phyloP scores from a whole-genome alignment of 2,113 vertebrate species.

The Brachyhypopomus occidentalis region DNA sequence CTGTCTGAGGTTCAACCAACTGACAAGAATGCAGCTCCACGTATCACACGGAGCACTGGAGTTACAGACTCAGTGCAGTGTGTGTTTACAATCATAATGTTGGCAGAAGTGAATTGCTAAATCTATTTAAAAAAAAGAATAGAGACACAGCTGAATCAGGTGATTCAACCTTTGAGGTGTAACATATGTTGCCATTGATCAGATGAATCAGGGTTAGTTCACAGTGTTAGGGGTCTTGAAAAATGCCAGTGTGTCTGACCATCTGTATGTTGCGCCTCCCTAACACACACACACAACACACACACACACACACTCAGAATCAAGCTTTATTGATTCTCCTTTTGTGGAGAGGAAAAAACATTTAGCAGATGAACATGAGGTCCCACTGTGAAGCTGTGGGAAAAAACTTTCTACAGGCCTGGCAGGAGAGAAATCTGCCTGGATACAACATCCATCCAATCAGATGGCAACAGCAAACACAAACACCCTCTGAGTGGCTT shows the following conservation, averaged over 20 bases:
- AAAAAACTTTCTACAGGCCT: constrained; percentile 2
- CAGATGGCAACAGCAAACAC: constrained; percentile 22
- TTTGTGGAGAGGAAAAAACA: too few species aligned
- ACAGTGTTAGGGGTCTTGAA: not conserved
- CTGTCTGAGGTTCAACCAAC: not conserved
- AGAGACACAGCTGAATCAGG: not conserved
- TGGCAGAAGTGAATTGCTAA: not conserved
- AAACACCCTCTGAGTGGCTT: constrained; percentile 41
- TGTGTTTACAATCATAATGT: not conserved
- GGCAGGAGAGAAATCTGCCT: constrained; percentile 34
- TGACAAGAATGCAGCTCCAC: not conserved
- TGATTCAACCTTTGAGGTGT: too few species aligned
- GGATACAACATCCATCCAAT: constrained; percentile 50
- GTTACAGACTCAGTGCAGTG: not conserved
- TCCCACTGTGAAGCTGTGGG: not conserved
- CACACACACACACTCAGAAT: not conserved
- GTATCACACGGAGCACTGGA: too few species aligned
- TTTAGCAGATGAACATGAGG: not conserved
- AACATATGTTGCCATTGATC: too few species aligned
- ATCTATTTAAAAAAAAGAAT: not conserved
- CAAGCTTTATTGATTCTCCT: not conserved
- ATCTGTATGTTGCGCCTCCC: too few species aligned
- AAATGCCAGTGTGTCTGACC: not conserved
- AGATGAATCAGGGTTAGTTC: not conserved
- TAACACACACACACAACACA: not conserved